phyloP scores from a whole-genome alignment of 2,797 vertebrate genomes.

The Lindbergichthys nudifrons region DNA sequence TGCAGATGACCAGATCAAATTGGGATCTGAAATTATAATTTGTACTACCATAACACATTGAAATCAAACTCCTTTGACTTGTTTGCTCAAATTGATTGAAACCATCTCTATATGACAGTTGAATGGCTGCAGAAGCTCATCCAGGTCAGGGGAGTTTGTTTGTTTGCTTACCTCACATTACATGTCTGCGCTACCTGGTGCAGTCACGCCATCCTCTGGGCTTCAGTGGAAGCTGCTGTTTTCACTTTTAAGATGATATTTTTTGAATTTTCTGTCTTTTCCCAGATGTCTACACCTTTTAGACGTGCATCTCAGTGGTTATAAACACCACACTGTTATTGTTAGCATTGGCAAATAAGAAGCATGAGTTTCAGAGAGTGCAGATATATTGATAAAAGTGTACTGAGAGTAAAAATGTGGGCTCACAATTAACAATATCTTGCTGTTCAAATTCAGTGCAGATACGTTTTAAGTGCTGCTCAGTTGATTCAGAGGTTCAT shows the following conservation, averaged over 20 bases:
- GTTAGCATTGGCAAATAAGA: neutral
- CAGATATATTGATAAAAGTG: neutral
- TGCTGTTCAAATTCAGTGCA: constrained; percentile 3
- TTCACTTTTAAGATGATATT: neutral
- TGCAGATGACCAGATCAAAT: neutral
- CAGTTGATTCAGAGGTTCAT: neutral
- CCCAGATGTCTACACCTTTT: neutral
- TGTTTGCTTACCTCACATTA: neutral
- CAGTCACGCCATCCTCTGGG: constrained; percentile 79
- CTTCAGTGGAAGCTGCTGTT: constrained; percentile 35
- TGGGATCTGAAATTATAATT: neutral
- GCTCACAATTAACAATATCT: neutral
- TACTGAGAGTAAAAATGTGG: constrained; percentile 10
- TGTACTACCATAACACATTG: neutral
- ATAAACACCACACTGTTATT: neutral
- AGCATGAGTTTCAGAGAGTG: neutral
- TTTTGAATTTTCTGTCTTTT: neutral
- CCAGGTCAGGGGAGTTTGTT: neutral
- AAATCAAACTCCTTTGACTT: neutral
- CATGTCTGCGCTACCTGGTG: constrained; percentile 26
- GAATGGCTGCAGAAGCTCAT: neutral
- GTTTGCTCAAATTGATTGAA: neutral
- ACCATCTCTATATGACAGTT: too few species aligned
- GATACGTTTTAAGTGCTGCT: neutral
- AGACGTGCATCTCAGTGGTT: neutral